Evolutionary conservation across 2,888 invertebrate species (phyloP).

Genomic region (Meiosimyza platycephala): DNA sequence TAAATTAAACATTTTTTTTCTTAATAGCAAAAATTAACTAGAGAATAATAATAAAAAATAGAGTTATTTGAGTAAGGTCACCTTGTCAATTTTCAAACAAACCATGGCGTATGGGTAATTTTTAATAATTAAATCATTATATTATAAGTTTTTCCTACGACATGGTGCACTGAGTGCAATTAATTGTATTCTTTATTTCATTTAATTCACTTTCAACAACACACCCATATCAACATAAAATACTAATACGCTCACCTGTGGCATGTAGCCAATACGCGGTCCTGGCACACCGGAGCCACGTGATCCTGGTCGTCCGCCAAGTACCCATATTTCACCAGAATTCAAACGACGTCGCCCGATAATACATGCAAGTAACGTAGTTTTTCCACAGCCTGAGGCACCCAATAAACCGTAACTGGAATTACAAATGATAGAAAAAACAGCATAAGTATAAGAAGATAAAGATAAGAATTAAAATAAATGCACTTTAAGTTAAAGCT

Average conservation of each 20-base stretch:
- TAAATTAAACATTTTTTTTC: conserved; percentile 33
- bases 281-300: conserved; percentile 88
- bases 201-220: no score
- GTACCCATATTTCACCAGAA: conserved; percentile 85
- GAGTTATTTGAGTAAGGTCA: no score
- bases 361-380: conserved; percentile 86
- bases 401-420: conserved; percentile 87
- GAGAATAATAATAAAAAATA: no score
- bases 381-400: conserved; percentile 92
- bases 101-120: not conserved
- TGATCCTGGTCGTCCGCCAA: conserved; percentile 85
- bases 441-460: not conserved
- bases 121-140: no score
- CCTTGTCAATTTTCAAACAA: no score
- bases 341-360: conserved; percentile 84
- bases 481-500: not conserved
- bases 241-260: conserved; percentile 74
- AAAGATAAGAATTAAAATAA: not conserved
- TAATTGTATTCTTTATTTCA: no score
- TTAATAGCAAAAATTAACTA: conserved; percentile 1
- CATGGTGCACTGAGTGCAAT: no score
- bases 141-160: no score
- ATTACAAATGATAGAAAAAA: conserved; percentile 1
- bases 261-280: conserved; percentile 91
- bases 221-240: not conserved